Conservation (phyloP, 2,797 vertebrate genomes). For the Gambusia yucatana region DNA sequence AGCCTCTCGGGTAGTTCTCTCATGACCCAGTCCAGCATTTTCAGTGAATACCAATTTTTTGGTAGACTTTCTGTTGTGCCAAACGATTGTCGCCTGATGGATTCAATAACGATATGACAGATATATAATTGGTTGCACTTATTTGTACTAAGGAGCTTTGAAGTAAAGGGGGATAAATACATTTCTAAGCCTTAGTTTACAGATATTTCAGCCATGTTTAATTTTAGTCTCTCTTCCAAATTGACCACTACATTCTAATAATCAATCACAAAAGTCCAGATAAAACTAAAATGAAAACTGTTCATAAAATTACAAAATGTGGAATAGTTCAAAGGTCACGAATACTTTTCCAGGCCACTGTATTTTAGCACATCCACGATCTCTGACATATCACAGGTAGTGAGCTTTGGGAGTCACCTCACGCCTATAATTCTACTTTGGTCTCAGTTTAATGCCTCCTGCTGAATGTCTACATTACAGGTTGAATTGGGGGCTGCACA, state of each 20-base stretch:
- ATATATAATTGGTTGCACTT: neutral
- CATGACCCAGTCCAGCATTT: neutral
- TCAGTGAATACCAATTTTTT: neutral
- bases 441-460: constrained; percentile 61
- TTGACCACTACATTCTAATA: neutral
- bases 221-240: neutral
- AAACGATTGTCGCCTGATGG: neutral
- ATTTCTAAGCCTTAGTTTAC: neutral
- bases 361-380: constrained; percentile 27
- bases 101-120: neutral
- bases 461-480: constrained; percentile 74
- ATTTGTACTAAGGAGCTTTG: neutral
- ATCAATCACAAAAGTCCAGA: neutral
- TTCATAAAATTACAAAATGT: neutral
- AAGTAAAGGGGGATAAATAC: neutral
- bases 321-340: neutral
- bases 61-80: neutral
- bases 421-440: constrained; percentile 58
- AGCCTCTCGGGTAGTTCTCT: neutral
- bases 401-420: constrained; percentile 54
- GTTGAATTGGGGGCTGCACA: constrained; percentile 64
- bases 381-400: constrained; percentile 48
- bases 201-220: neutral
- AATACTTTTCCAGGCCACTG: neutral
- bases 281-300: neutral